These are phyloP conservation scores for Phoeniculus purpureus DNA, from an alignment of 2,797 vertebrate genomes.

Conservation along the genomic window DNA sequence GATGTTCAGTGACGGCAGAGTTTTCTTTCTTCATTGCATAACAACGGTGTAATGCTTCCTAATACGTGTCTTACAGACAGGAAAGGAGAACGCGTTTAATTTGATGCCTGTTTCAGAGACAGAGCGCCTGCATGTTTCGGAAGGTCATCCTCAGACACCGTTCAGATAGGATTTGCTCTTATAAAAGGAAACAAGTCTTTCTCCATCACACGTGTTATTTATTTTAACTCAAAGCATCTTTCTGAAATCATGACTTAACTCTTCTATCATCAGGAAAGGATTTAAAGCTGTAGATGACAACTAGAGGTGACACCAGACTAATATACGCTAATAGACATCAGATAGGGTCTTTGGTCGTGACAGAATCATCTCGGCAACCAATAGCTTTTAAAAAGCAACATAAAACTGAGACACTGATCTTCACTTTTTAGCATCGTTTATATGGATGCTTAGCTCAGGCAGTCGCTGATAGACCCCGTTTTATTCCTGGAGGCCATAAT, in stretches of 20 bases:
- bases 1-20: not conserved
- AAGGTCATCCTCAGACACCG: not conserved
- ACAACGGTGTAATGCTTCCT: slow-evolving; percentile 23
- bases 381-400: not conserved
- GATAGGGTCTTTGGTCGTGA: not conserved
- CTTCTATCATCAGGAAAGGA: not conserved
- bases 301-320: not conserved
- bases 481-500: not conserved
- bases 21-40: slow-evolving; percentile 33
- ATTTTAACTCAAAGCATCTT: slow-evolving; percentile 1
- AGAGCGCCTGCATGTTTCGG: slow-evolving; percentile 17
- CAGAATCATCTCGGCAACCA: not conserved
- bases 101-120: not conserved
- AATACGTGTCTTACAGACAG: not conserved
- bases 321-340: not conserved
- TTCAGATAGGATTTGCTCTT: not conserved
- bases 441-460: not conserved
- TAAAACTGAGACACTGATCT: not conserved
- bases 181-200: not conserved
- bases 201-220: not conserved
- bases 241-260: not conserved
- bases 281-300: not conserved
- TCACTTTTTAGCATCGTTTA: not conserved
- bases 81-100: not conserved
- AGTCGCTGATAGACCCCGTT: not conserved